Evolutionary conservation across 1,140 invertebrate species (phyloP), one percentile per base, ranked within the genome.

Genomic region (Antheraea pernyi): DNA sequence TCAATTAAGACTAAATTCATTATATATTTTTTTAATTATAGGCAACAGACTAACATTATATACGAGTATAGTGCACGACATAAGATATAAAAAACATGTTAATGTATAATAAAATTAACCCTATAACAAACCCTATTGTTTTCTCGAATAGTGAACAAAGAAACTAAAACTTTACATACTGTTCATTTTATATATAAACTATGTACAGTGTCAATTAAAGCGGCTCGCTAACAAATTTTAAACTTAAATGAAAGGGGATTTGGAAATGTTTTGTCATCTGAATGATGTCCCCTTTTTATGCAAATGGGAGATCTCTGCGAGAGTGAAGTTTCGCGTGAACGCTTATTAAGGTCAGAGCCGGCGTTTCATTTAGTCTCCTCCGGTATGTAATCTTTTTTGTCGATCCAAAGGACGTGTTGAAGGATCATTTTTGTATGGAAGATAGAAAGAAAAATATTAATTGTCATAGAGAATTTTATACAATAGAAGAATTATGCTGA

Each of bases 231-330:
- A 85, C 84, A 83, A 59, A 86, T 84, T 87, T 86, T 84, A 83
- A 86, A 84, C 82, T 88, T 85, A 87, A 89, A 86, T 86, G 82
- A 85, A 87, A 87, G 82, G 79, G 83, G 74, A 78, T 79, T 76
- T 76, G 70, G 77, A 77, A 84, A 86, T 87, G 85, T 86, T 88
- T 88, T 83, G 84, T 84, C 83, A 84, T 85, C 78, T 82, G 78
- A 85, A 79, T 61, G 67, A 68, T 81, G 85, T 77, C 75, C 75
- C 84, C 83, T 88, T 88, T 86, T 88, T 84, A 88, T 88, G 86
- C 85, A 85, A 87, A 87, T 87, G 76, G 36, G 68, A 81, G 79
- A 84, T 83, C 79, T 81, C 58, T 48, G 37, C 19, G 74, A 81
- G 79, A 63, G 30, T 63, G 30, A 48, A 65, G 64, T 46, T 48